These are phyloP conservation scores for Pammene fasciana DNA, from an alignment of 2,888 invertebrate species.

Conservation along the genomic window DNA sequence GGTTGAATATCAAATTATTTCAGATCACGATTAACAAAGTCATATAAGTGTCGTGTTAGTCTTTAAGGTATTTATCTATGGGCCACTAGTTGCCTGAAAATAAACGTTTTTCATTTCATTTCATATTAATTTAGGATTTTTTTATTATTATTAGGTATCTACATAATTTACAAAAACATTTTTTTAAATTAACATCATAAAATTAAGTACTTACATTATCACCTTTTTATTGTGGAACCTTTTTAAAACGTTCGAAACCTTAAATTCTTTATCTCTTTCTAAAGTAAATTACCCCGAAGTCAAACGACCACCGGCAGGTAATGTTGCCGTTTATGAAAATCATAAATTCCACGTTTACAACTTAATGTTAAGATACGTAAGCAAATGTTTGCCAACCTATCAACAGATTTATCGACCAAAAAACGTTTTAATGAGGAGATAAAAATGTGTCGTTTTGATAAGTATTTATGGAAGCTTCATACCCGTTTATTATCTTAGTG, in stretches of 20 bases:
- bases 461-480: conserved; percentile 34
- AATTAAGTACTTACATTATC: neutral
- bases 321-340: conserved; percentile 47
- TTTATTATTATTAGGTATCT: neutral
- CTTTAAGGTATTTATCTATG: no score
- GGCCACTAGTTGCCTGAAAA: no score
- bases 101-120: no score
- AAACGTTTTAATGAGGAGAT: conserved; percentile 48
- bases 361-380: conserved; percentile 52
- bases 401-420: conserved; percentile 59
- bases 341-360: conserved; percentile 64
- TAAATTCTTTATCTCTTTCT: conserved; percentile 37
- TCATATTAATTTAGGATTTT: neutral
- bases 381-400: conserved; percentile 59
- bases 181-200: no score
- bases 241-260: conserved; percentile 21
- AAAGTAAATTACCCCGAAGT: conserved; percentile 41
- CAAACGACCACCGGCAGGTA: conserved; percentile 42
- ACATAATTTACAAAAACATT: no score
- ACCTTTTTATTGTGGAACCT: neutral
- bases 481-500: neutral
- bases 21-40: neutral
- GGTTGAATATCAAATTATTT: neutral
- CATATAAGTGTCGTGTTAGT: no score
- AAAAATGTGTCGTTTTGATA: conserved; percentile 46